A percentile compares a stretch with the other conserved stretches of the same genome.
phyloP scores from a whole-genome alignment of 2,113 vertebrate genomes.

The Oreochromis spilurus region DNA sequence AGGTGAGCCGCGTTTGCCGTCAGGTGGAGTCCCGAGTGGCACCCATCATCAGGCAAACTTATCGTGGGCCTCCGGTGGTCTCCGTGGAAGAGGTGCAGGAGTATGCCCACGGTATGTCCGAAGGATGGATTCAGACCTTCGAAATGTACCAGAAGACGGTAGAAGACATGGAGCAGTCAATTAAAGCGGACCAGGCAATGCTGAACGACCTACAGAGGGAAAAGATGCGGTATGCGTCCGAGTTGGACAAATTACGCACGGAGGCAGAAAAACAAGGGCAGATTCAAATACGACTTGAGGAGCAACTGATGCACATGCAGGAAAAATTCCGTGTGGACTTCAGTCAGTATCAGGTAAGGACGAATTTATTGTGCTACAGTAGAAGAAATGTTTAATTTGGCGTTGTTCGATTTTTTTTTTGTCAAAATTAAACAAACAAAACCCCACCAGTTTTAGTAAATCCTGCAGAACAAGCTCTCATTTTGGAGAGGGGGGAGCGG shows the following conservation, averaged over 20 bases:
- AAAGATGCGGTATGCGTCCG: constrained; percentile 69
- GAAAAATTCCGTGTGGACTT: constrained; percentile 72
- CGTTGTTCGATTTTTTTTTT: background rate
- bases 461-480: background rate
- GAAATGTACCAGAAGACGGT: constrained; percentile 82
- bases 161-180: constrained; percentile 77
- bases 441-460: background rate
- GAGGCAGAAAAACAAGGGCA: constrained; percentile 74
- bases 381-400: background rate
- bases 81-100: constrained; percentile 76
- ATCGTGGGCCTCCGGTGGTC: constrained; percentile 55
- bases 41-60: constrained; percentile 56
- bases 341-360: constrained; percentile 81
- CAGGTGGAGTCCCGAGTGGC: constrained; percentile 61
- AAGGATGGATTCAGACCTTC: constrained; percentile 79
- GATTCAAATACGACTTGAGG: constrained; percentile 77
- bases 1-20: constrained; percentile 65
- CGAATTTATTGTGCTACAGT: background rate
- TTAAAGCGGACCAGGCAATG: constrained; percentile 69
- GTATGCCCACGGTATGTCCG: constrained; percentile 75
- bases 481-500: background rate
- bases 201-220: constrained; percentile 78
- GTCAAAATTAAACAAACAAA: background rate
- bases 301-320: constrained; percentile 77
- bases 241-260: constrained; percentile 74